These are phyloP conservation scores for Caenorhabditis briggsae DNA, from an alignment of 1,140 invertebrate genomes.

Conservation along the genomic window DNA sequence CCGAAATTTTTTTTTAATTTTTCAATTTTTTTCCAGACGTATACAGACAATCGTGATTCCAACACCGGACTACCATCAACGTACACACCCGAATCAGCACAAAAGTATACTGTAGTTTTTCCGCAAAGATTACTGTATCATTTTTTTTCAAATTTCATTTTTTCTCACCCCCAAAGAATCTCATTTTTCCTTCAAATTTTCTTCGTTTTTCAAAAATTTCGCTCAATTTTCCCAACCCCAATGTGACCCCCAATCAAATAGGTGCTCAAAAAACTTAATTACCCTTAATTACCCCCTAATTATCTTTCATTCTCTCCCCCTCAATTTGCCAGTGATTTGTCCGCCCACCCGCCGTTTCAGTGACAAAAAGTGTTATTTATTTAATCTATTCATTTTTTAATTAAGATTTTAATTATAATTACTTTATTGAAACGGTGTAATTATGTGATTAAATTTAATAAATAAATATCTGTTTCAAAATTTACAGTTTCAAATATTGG, in stretches of 20 bases:
- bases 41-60: slow-evolving; percentile 66
- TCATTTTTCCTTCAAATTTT: slow-evolving; percentile 10
- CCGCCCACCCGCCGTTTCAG: slow-evolving; percentile 19
- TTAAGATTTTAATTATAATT: too few species aligned
- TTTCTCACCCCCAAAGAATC: slow-evolving; percentile 1
- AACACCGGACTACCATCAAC: slow-evolving; percentile 63
- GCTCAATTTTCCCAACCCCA: slow-evolving; percentile 16
- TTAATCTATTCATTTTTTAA: neutral
- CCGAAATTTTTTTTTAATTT: too few species aligned
- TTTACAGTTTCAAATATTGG: too few species aligned
- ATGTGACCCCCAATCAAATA: slow-evolving; percentile 22
- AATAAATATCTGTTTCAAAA: too few species aligned
- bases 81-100: slow-evolving; percentile 17
- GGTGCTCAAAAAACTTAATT: slow-evolving; percentile 18
- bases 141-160: neutral
- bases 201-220: neutral
- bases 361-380: neutral
- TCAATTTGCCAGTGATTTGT: slow-evolving; percentile 50
- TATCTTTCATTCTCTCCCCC: neutral
- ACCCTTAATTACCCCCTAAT: neutral
- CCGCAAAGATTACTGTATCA: neutral
- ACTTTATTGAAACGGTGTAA: slow-evolving; percentile 34
- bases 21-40: slow-evolving; percentile 51
- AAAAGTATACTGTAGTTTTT: slow-evolving; percentile 40
- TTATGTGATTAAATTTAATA: neutral